These are phyloP conservation scores for Halcyon badia DNA, from an alignment of 2,797 vertebrate species.

Conservation along the genomic window DNA sequence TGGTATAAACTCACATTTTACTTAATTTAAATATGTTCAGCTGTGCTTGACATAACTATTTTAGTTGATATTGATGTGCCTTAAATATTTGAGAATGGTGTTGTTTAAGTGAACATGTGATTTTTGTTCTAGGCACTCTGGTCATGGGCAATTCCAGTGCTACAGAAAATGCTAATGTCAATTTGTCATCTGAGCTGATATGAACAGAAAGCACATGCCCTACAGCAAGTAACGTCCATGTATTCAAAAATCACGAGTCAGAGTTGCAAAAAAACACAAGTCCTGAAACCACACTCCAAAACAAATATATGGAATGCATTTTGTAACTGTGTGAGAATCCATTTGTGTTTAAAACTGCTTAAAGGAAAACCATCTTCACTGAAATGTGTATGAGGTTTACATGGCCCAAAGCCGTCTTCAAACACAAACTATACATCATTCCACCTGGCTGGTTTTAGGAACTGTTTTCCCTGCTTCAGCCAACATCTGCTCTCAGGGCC, in stretches of 20 bases:
- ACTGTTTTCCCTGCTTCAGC: not conserved
- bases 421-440: not conserved
- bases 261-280: accelerated
- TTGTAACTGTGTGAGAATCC: not conserved
- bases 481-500: not conserved
- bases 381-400: not conserved
- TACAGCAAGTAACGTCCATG: not conserved
- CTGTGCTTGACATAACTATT: not conserved
- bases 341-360: not conserved
- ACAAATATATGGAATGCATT: not conserved
- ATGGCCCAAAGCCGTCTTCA: not conserved
- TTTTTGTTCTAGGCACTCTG: not conserved
- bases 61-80: not conserved
- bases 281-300: not conserved
- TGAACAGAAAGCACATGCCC: not conserved
- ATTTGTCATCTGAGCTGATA: not conserved
- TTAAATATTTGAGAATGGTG: not conserved
- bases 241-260: not conserved
- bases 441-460: not conserved
- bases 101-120: not conserved
- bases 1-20: not conserved
- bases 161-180: not conserved
- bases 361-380: not conserved
- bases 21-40: not conserved
- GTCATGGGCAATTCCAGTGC: not conserved